Evolutionary conservation across 1,140 invertebrate species (phyloP).

Genomic region (Diplogasteroides magnus): DNA sequence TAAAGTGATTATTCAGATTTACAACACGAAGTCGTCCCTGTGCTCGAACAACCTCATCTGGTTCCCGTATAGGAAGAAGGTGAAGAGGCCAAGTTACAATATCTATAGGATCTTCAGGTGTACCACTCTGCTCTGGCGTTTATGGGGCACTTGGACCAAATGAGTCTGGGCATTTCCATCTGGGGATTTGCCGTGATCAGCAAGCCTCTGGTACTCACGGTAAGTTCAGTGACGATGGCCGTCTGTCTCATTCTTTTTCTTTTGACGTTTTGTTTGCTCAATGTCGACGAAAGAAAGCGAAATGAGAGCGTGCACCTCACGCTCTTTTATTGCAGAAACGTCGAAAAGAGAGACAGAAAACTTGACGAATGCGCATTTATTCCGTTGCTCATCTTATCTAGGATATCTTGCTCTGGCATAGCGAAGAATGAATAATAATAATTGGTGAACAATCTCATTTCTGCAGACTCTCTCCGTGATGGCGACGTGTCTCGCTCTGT

Average conservation of each 20-base stretch:
- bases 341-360: too few species aligned
- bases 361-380: too few species aligned
- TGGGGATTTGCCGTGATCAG: constrained; percentile 37
- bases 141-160: constrained; percentile 28
- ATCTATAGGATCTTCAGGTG: constrained; percentile 3
- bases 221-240: too few species aligned
- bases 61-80: constrained; percentile 21
- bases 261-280: too few species aligned
- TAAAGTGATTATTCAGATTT: constrained; percentile 11
- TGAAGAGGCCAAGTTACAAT: constrained; percentile 6
- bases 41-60: constrained; percentile 25
- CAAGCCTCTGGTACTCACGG: constrained; percentile 34
- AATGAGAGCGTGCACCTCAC: too few species aligned
- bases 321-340: too few species aligned
- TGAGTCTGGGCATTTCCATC: constrained; percentile 32
- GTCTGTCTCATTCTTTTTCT: too few species aligned
- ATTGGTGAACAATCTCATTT: background rate
- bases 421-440: background rate
- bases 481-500: background rate
- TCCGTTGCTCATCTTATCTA: too few species aligned
- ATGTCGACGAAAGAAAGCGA: too few species aligned
- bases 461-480: background rate
- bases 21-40: constrained; percentile 15
- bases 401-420: too few species aligned
- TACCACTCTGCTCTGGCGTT: constrained; percentile 31